These are phyloP conservation scores for Ctenodactylus gundi DNA, from an alignment of 2,113 vertebrate species.

Conservation along the genomic window DNA sequence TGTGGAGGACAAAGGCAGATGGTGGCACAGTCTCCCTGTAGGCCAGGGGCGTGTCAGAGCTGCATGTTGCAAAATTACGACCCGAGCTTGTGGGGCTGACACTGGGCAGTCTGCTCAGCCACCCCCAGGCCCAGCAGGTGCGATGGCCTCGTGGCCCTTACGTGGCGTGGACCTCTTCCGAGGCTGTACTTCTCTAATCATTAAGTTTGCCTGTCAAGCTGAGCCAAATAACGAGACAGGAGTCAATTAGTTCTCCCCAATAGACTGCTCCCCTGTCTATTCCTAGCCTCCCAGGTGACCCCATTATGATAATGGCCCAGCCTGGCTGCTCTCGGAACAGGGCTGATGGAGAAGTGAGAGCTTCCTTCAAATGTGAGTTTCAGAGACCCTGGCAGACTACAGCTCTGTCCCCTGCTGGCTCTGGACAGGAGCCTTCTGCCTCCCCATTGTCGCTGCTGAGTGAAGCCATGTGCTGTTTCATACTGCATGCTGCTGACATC, in stretches of 20 bases:
- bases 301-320: conserved; percentile 85
- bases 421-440: conserved; percentile 68
- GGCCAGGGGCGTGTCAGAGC: background rate
- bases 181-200: conserved; percentile 75
- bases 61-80: background rate
- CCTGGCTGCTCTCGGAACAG: conserved; percentile 64
- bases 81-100: background rate
- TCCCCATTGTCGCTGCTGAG: conserved; percentile 60
- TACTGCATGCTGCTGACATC: conserved; percentile 28
- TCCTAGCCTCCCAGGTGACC: conserved; percentile 84
- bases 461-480: conserved; percentile 65
- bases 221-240: conserved; percentile 78
- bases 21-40: background rate
- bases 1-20: conserved; percentile 44
- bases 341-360: conserved; percentile 41
- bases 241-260: conserved; percentile 83
- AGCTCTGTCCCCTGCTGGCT: conserved; percentile 64
- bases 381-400: conserved; percentile 44
- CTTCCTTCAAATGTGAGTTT: conserved; percentile 61
- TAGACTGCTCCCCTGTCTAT: conserved; percentile 82
- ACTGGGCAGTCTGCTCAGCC: background rate
- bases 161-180: conserved; percentile 49
- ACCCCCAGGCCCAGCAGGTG: conserved; percentile 38
- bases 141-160: conserved; percentile 3
- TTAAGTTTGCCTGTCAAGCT: conserved; percentile 81